phyloP scores from a whole-genome alignment of 2,888 invertebrate genomes.

The Amiota minor region DNA sequence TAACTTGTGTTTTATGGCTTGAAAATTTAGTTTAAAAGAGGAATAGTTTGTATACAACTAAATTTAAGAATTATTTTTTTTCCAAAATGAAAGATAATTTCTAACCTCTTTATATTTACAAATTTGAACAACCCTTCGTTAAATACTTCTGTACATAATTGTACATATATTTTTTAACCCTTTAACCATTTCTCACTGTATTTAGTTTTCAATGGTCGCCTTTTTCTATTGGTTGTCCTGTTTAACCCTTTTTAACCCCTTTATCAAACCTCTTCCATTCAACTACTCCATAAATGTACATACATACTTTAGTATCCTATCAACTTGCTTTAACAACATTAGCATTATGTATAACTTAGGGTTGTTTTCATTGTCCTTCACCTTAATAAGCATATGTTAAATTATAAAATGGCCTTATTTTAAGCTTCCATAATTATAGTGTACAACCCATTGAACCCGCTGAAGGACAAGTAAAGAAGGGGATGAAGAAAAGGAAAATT shows the following conservation, averaged over 20 bases:
- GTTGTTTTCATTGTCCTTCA: neutral
- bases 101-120: neutral
- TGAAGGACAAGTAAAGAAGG: neutral
- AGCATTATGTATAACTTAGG: neutral
- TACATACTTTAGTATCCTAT: too few relatives aligned
- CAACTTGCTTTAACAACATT: neutral
- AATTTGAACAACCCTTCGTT: neutral
- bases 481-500: conserved; percentile 37
- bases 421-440: conserved; percentile 43
- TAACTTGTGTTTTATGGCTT: neutral
- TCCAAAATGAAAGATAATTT: neutral
- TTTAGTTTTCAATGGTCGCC: too few relatives aligned
- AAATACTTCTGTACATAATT: neutral
- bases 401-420: conserved; percentile 6
- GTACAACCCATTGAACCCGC: conserved; percentile 52
- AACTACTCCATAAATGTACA: too few relatives aligned
- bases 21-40: neutral
- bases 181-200: neutral
- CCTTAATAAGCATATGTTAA: neutral
- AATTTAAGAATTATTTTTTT: too few relatives aligned
- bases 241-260: conserved; percentile 5
- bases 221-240: neutral
- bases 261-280: neutral
- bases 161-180: neutral
- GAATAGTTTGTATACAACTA: too few relatives aligned